Conservation (phyloP, 2,797 vertebrate species). For the Lutjanus argentimaculatus region DNA sequence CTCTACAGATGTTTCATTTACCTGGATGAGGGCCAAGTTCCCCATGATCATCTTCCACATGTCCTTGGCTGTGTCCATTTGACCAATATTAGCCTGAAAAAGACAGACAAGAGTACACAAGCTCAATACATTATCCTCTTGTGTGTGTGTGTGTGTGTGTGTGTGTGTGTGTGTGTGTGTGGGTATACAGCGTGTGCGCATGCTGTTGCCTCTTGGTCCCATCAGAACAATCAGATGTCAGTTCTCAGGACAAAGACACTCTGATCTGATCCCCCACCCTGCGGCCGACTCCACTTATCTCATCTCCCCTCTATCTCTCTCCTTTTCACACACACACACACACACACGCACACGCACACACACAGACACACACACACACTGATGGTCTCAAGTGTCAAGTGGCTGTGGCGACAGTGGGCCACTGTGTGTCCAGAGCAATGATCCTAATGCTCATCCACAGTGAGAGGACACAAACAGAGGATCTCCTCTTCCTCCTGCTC, state of each 20-base stretch:
- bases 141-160: conserved; percentile 33
- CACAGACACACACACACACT: conserved; percentile 48
- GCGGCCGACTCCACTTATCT: conserved; percentile 82
- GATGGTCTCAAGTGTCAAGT: conserved; percentile 67
- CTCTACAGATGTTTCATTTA: conserved; percentile 64
- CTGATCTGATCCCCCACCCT: conserved; percentile 75
- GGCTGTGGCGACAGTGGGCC: conserved; percentile 67
- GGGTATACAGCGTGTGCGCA: conserved; percentile 12
- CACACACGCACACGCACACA: conserved; percentile 35
- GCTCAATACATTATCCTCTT: conserved; percentile 54
- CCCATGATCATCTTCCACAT: conserved; percentile 98
- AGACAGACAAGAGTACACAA: conserved; percentile 58
- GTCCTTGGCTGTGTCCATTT: conserved; percentile 96
- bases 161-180: neutral
- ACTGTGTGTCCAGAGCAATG: conserved; percentile 72
- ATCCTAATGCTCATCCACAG: conserved; percentile 65
- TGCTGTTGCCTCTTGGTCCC: conserved; percentile 64
- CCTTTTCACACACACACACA: conserved; percentile 17
- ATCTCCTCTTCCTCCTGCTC: conserved; percentile 57
- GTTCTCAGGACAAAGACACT: conserved; percentile 80
- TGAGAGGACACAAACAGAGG: conserved; percentile 70
- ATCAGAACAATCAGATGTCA: conserved; percentile 78
- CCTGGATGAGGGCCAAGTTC: conserved; percentile 98
- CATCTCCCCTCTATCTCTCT: conserved; percentile 64
- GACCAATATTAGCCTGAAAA: conserved; percentile 96